These are phyloP conservation scores for Stigmatopora nigra DNA, from an alignment of 2,113 vertebrate species.

Conservation along the genomic window DNA sequence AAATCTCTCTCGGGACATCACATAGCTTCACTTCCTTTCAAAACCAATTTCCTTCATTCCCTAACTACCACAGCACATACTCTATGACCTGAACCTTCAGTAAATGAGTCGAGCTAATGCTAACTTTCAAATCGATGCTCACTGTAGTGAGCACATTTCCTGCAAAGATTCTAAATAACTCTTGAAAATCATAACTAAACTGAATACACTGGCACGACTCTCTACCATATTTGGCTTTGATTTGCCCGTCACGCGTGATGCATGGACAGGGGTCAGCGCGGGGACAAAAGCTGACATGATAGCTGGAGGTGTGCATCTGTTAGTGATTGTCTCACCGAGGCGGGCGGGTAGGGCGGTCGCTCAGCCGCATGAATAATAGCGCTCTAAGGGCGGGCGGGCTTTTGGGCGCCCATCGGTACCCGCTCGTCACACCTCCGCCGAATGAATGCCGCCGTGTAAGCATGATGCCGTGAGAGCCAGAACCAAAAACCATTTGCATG, in stretches of 20 bases:
- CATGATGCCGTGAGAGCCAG: conserved; percentile 10
- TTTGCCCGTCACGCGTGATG: conserved; percentile 17
- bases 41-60: too few species aligned
- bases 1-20: too few species aligned
- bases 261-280: conserved; percentile 51
- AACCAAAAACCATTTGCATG: conserved; percentile 23
- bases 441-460: conserved; percentile 41
- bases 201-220: neutral
- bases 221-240: neutral
- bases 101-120: too few species aligned
- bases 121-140: too few species aligned
- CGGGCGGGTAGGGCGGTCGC: conserved; percentile 14
- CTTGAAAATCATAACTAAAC: neutral
- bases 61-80: too few species aligned
- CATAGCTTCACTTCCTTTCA: too few species aligned
- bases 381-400: conserved; percentile 48
- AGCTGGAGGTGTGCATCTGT: conserved; percentile 38
- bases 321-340: conserved; percentile 5
- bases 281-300: conserved; percentile 57
- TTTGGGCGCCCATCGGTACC: conserved; percentile 27
- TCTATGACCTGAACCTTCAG: too few species aligned
- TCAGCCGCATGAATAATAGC: conserved; percentile 55
- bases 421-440: conserved; percentile 50
- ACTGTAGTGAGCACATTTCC: too few species aligned
- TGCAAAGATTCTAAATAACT: too few species aligned